These are phyloP conservation scores for Philereme vetulata DNA, from an alignment of 2,888 invertebrate genomes.

Conservation along the genomic window DNA sequence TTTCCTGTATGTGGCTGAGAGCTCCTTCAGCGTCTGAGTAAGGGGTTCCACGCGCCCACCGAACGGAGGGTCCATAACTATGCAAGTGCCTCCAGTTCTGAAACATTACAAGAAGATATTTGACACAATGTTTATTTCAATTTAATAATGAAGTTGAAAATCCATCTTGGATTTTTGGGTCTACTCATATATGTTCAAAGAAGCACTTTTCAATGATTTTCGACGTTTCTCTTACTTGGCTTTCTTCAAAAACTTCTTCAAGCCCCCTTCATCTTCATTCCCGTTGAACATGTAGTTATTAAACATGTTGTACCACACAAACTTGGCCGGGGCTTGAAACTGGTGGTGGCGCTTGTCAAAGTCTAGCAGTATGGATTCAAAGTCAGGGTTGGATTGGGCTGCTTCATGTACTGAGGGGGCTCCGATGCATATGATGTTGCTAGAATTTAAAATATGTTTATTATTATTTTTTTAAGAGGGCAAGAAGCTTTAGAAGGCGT, in stretches of 20 bases:
- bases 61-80: constrained; percentile 95
- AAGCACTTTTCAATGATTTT: constrained; percentile 15
- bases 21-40: constrained; percentile 86
- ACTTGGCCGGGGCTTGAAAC: constrained; percentile 86
- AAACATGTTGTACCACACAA: constrained; percentile 94
- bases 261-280: constrained; percentile 79
- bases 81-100: constrained; percentile 75
- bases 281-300: constrained; percentile 93
- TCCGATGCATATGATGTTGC: constrained; percentile 93
- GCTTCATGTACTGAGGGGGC: constrained; percentile 92
- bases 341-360: constrained; percentile 89
- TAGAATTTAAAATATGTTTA: constrained; percentile 53
- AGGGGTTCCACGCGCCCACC: constrained; percentile 94
- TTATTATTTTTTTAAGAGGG: too few species aligned
- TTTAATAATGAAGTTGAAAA: too few species aligned
- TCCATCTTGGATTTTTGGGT: too few species aligned
- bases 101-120: constrained; percentile 24
- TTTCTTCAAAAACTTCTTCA: constrained; percentile 85
- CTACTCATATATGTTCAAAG: too few species aligned
- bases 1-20: constrained; percentile 80
- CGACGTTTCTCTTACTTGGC: constrained; percentile 65
- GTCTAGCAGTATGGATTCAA: constrained; percentile 89
- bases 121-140: too few species aligned
- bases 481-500: too few species aligned
- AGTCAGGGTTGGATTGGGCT: constrained; percentile 66